These are phyloP conservation scores for Hydrozoanthus tunicans DNA, from an alignment of 64 coral and sea anemone genomes.

Conservation along the genomic window DNA sequence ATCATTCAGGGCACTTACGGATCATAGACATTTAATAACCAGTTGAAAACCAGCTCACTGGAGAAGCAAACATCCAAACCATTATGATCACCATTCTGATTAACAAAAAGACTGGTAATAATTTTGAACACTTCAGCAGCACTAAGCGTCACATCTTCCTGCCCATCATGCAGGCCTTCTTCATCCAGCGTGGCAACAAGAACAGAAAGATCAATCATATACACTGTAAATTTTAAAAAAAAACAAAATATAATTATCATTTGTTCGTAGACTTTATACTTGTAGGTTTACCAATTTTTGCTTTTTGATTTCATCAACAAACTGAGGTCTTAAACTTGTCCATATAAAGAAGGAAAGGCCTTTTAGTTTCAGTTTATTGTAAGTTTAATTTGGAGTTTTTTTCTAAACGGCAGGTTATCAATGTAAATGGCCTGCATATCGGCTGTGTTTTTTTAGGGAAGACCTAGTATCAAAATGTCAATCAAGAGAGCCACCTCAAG, in stretches of 20 bases:
- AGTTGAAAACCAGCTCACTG: slow-evolving; percentile 91
- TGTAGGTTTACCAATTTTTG: too few species aligned
- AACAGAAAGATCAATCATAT: slow-evolving; percentile 70
- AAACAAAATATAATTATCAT: background rate
- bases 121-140: slow-evolving; percentile 65
- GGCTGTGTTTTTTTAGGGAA: too few species aligned
- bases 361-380: too few species aligned
- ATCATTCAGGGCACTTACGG: slow-evolving; percentile 61
- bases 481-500: too few species aligned
- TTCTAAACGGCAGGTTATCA: too few species aligned
- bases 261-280: too few species aligned
- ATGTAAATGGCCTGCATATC: too few species aligned
- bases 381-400: too few species aligned
- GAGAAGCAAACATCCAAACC: slow-evolving; percentile 69
- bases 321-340: too few species aligned
- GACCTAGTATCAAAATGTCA: too few species aligned
- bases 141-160: slow-evolving; percentile 54
- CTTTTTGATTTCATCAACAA: too few species aligned
- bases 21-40: slow-evolving; percentile 96
- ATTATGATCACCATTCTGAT: slow-evolving; percentile 70
- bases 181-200: slow-evolving; percentile 56
- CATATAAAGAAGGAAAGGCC: too few species aligned
- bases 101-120: slow-evolving; percentile 71
- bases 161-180: slow-evolving; percentile 79
- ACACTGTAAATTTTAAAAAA: slow-evolving; percentile 56